Percentiles rank a stretch among this genome's conserved stretches.
These are phyloP conservation scores for Oceanodroma tethys DNA, from an alignment of 2,113 vertebrate species.

Conservation along the genomic window DNA sequence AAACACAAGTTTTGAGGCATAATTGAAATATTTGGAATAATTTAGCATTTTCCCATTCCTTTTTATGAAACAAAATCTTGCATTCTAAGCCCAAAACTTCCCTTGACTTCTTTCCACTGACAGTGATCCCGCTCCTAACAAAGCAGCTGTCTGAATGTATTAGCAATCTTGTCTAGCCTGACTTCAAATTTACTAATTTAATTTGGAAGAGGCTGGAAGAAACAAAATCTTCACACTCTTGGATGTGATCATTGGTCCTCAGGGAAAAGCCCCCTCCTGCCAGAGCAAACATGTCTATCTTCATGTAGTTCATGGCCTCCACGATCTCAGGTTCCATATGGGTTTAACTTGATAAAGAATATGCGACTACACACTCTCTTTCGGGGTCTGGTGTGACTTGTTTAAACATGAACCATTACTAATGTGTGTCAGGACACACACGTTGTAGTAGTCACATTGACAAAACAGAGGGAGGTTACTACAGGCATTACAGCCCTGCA, in stretches of 20 bases:
- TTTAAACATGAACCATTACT: background rate
- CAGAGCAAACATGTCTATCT: background rate
- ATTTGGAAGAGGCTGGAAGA: background rate
- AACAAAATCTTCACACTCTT: background rate
- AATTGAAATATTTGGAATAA: background rate
- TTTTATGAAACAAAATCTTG: background rate
- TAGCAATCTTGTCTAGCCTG: background rate
- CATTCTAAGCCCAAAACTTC: background rate
- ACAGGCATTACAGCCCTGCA: background rate
- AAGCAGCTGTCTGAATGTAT: background rate
- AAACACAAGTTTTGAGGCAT: background rate
- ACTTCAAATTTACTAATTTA: background rate
- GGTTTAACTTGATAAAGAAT: background rate
- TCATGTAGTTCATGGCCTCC: background rate
- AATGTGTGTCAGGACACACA: background rate
- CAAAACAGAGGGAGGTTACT: background rate
- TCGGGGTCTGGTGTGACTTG: background rate
- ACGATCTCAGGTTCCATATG: background rate
- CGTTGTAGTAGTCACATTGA: background rate
- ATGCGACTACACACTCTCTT: background rate
- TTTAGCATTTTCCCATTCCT: background rate
- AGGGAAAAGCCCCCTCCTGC: background rate
- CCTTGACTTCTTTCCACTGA: background rate
- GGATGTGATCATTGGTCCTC: background rate
- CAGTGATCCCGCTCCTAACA: background rate